Conservation (phyloP, 1,140 invertebrate genomes). For the Helicoverpa armigera region DNA sequence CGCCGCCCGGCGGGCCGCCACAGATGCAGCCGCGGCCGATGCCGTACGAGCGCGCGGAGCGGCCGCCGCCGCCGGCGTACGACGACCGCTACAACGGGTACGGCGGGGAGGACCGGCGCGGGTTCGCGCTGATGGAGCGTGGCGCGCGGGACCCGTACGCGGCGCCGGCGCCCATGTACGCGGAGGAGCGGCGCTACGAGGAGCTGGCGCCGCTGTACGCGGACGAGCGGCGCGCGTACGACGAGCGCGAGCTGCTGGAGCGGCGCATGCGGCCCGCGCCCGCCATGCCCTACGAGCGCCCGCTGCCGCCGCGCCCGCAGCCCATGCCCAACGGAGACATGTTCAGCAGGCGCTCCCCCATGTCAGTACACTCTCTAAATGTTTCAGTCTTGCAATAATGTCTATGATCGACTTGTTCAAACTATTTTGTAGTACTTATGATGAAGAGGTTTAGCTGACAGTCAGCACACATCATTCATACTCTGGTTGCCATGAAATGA, state of each 20-base stretch:
- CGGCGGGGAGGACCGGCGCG: conserved; percentile 83
- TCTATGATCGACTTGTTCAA: no score
- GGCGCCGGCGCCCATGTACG: conserved; percentile 75
- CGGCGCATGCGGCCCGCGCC: conserved; percentile 69
- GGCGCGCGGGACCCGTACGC: conserved; percentile 74
- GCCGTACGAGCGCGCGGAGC: conserved; percentile 78
- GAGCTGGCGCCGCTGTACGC: conserved; percentile 79
- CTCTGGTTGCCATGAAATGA: no score
- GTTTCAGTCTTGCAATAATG: no score
- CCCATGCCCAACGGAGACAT: conserved; percentile 82
- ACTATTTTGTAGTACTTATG: no score
- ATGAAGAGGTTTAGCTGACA: no score
- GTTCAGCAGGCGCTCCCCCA: conserved; percentile 83
- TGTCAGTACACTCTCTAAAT: conserved; percentile 66
- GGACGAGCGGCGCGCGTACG: conserved; percentile 61
- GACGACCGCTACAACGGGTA: conserved; percentile 83
- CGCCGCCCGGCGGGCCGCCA: conserved; percentile 66
- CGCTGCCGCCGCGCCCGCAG: conserved; percentile 66
- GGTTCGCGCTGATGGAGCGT: conserved; percentile 81
- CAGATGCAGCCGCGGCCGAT: conserved; percentile 65
- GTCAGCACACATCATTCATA: no score
- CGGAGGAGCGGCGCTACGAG: conserved; percentile 70
- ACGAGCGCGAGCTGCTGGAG: conserved; percentile 81
- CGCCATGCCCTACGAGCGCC: conserved; percentile 51
- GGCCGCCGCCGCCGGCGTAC: conserved; percentile 78